These are phyloP conservation scores for Distichodus sexfasciatus DNA, from an alignment of 2,797 vertebrate genomes.

Conservation along the genomic window DNA sequence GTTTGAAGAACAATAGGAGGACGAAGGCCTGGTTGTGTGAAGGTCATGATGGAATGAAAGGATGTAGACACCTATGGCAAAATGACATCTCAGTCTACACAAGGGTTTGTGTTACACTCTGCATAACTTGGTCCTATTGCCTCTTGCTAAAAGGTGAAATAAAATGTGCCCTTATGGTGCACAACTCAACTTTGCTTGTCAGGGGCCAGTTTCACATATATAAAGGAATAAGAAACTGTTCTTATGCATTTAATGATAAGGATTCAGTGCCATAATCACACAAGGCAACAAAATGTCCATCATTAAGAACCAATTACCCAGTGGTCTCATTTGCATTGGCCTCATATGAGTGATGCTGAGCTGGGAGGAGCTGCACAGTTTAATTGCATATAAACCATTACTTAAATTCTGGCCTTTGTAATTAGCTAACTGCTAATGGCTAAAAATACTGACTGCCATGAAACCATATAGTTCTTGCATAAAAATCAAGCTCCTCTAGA, in stretches of 20 bases:
- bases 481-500: not conserved
- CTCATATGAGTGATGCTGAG: slow-evolving; percentile 2
- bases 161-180: not conserved
- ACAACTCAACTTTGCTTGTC: not conserved
- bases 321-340: not conserved
- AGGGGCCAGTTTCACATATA: slow-evolving; percentile 3
- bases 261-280: slow-evolving; percentile 26
- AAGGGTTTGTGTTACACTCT: too few relatives aligned
- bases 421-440: slow-evolving; percentile 1
- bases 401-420: not conserved
- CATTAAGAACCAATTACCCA: not conserved
- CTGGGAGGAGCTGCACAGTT: not conserved
- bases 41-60: not conserved
- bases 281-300: not conserved
- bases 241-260: slow-evolving; percentile 6
- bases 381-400: slow-evolving; percentile 7
- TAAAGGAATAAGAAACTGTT: not conserved
- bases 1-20: slow-evolving; percentile 37
- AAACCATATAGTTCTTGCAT: not conserved
- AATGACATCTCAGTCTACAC: too few relatives aligned
- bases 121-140: too few relatives aligned
- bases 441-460: not conserved
- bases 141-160: too few relatives aligned
- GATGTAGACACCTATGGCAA: slow-evolving; percentile 22
- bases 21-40: slow-evolving; percentile 8